phyloP scores from a whole-genome alignment of 2,797 vertebrate species.

The Bradypodion ventrale region DNA sequence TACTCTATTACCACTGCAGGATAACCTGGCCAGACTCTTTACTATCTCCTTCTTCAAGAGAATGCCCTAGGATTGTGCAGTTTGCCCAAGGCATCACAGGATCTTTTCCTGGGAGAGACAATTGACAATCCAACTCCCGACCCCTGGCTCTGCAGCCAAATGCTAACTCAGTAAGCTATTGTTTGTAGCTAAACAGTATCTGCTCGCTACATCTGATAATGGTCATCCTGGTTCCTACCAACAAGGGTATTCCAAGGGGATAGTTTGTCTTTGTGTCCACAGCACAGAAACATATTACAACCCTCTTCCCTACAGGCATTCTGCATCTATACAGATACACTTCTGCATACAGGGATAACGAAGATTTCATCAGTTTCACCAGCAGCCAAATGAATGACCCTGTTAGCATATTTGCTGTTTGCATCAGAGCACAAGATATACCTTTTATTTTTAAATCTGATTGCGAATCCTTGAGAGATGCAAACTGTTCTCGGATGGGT shows the following conservation, averaged over 20 bases:
- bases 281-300: not conserved
- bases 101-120: too few relatives aligned
- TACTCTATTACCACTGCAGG: too few relatives aligned
- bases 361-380: not conserved
- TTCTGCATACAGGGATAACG: not conserved
- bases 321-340: not conserved
- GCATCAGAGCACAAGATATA: conserved; percentile 29
- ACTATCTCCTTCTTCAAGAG: too few relatives aligned
- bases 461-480: conserved; percentile 42
- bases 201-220: not conserved
- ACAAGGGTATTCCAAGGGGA: not conserved
- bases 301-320: not conserved
- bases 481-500: conserved; percentile 51
- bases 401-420: not conserved
- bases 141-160: too few relatives aligned
- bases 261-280: not conserved
- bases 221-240: too few relatives aligned
- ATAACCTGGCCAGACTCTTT: too few relatives aligned
- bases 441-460: conserved; percentile 65
- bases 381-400: not conserved
- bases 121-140: too few relatives aligned
- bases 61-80: too few relatives aligned
- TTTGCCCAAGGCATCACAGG: too few relatives aligned
- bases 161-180: too few relatives aligned
- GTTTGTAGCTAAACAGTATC: not conserved